phyloP scores from a whole-genome alignment of 2,797 vertebrate genomes.

The Petrocephalus schoutedeni region DNA sequence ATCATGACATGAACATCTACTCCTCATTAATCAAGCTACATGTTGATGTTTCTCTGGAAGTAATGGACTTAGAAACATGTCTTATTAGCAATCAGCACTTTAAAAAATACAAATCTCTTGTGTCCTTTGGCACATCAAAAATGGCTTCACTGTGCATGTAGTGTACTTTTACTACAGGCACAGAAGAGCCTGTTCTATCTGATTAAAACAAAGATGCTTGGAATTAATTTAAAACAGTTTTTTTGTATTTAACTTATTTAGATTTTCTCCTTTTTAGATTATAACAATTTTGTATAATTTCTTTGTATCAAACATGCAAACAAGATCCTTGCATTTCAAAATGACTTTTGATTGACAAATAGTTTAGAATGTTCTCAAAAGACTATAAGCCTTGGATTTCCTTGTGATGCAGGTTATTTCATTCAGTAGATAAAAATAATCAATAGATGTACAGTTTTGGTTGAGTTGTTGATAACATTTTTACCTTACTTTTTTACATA shows the following conservation, averaged over 20 bases:
- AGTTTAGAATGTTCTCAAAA: not conserved
- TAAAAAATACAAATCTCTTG: not conserved
- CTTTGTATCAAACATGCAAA: not conserved
- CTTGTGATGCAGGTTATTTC: not conserved
- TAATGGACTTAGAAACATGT: not conserved
- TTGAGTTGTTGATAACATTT: not conserved
- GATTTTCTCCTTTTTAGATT: not conserved
- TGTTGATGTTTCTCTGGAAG: not conserved
- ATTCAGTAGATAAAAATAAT: not conserved
- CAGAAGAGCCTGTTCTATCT: not conserved
- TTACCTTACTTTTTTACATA: not conserved
- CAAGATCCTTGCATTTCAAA: not conserved
- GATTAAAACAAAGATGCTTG: not conserved
- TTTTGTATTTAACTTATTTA: not conserved
- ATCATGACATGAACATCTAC: not conserved
- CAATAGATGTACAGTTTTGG: not conserved
- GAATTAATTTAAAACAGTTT: not conserved
- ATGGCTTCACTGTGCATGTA: not conserved
- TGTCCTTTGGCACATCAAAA: not conserved
- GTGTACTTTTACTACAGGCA: not conserved
- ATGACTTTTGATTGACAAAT: not conserved
- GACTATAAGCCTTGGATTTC: not conserved
- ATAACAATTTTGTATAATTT: not conserved
- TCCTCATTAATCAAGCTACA: not conserved
- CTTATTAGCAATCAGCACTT: not conserved